A percentile compares a stretch with the other conserved stretches of the same genome.
phyloP scores from a whole-genome alignment of 1,140 invertebrate genomes.

The Drosophila watanabei region DNA sequence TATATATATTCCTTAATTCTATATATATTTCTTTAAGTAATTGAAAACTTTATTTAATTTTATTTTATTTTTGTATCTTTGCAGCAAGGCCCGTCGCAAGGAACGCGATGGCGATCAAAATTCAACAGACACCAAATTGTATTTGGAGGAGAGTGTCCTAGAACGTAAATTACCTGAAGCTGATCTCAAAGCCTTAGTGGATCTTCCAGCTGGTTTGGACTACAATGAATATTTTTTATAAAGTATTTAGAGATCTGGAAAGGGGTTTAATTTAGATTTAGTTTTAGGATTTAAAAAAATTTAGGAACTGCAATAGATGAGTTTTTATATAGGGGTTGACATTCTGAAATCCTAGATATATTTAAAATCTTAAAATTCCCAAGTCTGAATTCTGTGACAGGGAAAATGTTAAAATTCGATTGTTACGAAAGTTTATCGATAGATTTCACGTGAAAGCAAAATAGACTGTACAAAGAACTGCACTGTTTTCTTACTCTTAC shows the following conservation, averaged over 20 bases:
- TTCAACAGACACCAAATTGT: constrained; percentile 96
- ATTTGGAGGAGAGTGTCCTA: constrained; percentile 96
- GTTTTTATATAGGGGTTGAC: too few species aligned
- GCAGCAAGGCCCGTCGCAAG: constrained; percentile 98
- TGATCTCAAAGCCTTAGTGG: constrained; percentile 96
- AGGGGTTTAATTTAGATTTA: too few species aligned
- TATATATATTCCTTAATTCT: too few species aligned
- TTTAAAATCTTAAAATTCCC: not conserved
- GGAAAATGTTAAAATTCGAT: not conserved
- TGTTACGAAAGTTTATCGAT: not conserved
- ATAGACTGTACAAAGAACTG: not conserved
- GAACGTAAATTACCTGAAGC: constrained; percentile 97
- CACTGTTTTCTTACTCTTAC: not conserved
- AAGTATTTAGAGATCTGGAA: not conserved
- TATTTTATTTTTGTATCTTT: constrained; percentile 72
- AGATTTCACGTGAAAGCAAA: not conserved
- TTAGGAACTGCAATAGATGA: too few species aligned
- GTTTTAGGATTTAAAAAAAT: too few species aligned
- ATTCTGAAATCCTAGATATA: too few species aligned
- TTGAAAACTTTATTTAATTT: constrained; percentile 9
- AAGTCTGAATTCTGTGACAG: not conserved
- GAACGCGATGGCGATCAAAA: constrained; percentile 95
- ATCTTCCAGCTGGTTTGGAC: constrained; percentile 96
- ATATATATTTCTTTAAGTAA: not conserved
- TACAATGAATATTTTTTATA: constrained; percentile 95